Evolutionary conservation across 2,797 vertebrate species (phyloP), one percentile per base, ranked within the genome.

Genomic region (Coccyzus lansbergi): DNA sequence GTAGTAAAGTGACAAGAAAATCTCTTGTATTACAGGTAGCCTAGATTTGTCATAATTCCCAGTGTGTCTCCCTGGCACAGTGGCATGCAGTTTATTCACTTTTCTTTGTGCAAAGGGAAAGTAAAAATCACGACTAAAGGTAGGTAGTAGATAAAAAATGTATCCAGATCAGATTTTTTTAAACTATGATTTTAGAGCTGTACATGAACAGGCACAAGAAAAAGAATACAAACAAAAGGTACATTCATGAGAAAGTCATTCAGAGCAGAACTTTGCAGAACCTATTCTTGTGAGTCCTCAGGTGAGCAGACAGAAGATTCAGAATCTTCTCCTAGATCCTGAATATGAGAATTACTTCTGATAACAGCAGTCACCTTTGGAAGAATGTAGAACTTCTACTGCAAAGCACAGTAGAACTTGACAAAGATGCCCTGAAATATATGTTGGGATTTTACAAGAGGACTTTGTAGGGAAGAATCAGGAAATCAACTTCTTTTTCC

Each of bases 41-140:
- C 90, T 84, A 77, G 81, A 92, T 94, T 91, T 93, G 88, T 94
- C 83, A 94, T 55, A 92, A 90, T 48, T 92, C 88, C 93, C 86
- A 67, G 26, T 69, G 70, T 86, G 44, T 86, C 42, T 89, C 59
- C 34, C 38, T 76, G 53, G 71, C 38, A 75, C 46, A 44, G 53
- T 83, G 62, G 78, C 51, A 28, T 71, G 31, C 34, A 75, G 88
- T 85, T 90, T 95, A 92, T 93, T 92, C 90, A 58, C 65, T 94
- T 86, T 82, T 91, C 40, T 67, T 59, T 38, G n/a, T 71, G 71
- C 40, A 77, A 77, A 71, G 52, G 60, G 33, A 71, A 87, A 89
- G 33, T 51, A 52, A 86, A 65, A 92, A 80, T 49, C 34, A n/a
- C 20, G 70, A 55, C 64, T 80, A 12, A 71, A 96, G 93, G 62